Evolutionary conservation across 2,888 invertebrate species (phyloP).

Genomic region (Leucophora obtusa): DNA sequence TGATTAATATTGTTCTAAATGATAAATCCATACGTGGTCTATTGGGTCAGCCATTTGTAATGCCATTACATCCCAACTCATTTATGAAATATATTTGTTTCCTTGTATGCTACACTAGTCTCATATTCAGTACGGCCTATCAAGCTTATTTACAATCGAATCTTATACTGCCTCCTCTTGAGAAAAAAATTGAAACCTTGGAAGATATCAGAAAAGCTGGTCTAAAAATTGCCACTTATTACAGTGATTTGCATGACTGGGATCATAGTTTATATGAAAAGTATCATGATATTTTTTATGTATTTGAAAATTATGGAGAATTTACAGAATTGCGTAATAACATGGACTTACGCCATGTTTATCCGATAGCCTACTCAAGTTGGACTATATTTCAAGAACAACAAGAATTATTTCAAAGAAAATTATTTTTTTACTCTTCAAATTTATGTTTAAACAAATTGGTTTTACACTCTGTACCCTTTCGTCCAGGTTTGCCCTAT

Average conservation of each 20-base stretch:
- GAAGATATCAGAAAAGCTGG: constrained; percentile 48
- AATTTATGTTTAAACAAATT: constrained; percentile 44
- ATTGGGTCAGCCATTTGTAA: constrained; percentile 56
- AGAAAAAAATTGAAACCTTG: constrained; percentile 46
- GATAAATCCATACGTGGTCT: constrained; percentile 54
- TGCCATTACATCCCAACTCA: constrained; percentile 17
- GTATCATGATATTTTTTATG: constrained; percentile 29
- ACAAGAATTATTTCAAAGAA: constrained; percentile 44
- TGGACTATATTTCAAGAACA: constrained; percentile 56
- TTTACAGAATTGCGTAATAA: constrained; percentile 27
- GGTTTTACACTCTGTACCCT: constrained; percentile 33
- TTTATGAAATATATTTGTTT: constrained; percentile 45
- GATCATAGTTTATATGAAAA: constrained; percentile 14
- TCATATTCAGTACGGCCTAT: constrained; percentile 56
- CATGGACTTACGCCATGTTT: constrained; percentile 55
- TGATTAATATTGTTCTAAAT: constrained; percentile 31
- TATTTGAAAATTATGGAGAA: not conserved
- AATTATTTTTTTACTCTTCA: constrained; percentile 52
- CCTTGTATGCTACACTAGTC: constrained; percentile 48
- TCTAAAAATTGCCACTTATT: constrained; percentile 46
- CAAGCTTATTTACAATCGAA: constrained; percentile 53
- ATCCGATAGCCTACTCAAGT: constrained; percentile 27
- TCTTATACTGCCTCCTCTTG: constrained; percentile 43
- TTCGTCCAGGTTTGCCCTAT: constrained; percentile 55
- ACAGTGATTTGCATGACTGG: not conserved